Base-by-base conservation (phyloP, 2,888 invertebrate genomes). In the Euzophera pinguis region DNA sequence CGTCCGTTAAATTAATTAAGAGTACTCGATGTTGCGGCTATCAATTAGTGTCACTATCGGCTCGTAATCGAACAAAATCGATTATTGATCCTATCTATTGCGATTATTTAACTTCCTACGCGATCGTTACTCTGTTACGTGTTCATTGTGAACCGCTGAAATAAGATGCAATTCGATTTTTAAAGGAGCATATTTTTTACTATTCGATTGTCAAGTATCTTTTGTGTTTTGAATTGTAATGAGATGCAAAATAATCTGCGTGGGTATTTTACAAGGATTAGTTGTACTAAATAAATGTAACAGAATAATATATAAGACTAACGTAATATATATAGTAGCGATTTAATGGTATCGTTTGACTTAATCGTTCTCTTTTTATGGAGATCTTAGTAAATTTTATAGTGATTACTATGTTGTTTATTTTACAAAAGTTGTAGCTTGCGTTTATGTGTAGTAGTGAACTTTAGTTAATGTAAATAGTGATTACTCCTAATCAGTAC, bases 41-140 rank as follows among this genome's bases (percentile, higher is more conserved):
- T 81, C 81, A 73, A 84, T 85, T 83, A 83, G 68, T 75, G 81
- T 76, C 78, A 72, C 70, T 68, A 73, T 73, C 69, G 70, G 71
- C 64, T 65, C 61, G 62, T 62, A 63, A 71, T 74, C 71, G 66
- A 73, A 78, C 75, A 68, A 72, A 79, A 78, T 75, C 70, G 71
- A 77, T 73, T 72, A 63, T 60, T 61, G 66, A 74, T 72, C 69
- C 62, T 58, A 64, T 58, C 61, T 61, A 60, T 59, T 52, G 38
- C 62, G 71, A 67, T 73, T 70, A 74, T 67, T 70, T 62, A 60
- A 56, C 70, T 50, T 56, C 81, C 80, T 69, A 78, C 79, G 71
- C 77, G 61, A 63, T 73, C 61, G 67, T 69, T 76, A 62, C 59
- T 61, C 59, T 61, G 67, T 69, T 75, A 61, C 58, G 61, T 59